Conservation (phyloP, 1,140 invertebrate genomes). For the Drosophila murphyi region DNA sequence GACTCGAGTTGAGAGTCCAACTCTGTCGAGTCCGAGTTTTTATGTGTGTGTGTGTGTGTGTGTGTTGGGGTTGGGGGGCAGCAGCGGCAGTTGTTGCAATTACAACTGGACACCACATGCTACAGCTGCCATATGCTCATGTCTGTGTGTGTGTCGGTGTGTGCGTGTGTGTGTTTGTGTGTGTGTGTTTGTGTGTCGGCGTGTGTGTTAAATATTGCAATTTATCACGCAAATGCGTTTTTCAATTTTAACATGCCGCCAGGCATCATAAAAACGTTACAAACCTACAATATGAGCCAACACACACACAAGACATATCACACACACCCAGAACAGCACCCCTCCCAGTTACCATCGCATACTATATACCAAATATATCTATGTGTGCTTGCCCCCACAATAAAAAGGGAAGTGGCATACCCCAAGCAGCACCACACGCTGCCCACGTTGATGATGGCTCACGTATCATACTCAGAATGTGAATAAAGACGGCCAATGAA, state of each 20-base stretch:
- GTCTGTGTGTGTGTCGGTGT: conserved; percentile 22
- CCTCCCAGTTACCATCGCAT: too few relatives aligned
- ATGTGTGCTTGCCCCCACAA: conserved; percentile 3
- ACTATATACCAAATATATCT: too few relatives aligned
- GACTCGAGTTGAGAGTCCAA: conserved; percentile 29
- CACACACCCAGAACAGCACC: conserved; percentile 14
- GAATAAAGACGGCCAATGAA: conserved; percentile 17
- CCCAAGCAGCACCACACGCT: conserved; percentile 31
- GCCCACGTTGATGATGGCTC: conserved; percentile 51
- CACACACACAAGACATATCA: conserved; percentile 63
- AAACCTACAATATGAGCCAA: conserved; percentile 80
- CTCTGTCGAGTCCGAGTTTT: conserved; percentile 17
- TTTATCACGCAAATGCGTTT: conserved; percentile 85
- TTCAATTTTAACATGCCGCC: conserved; percentile 84
- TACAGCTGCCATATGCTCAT: conserved; percentile 72
- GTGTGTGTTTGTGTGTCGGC: conserved; percentile 36
- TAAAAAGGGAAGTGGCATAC: conserved; percentile 43
- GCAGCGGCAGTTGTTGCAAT: conserved; percentile 74
- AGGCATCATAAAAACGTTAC: conserved; percentile 84
- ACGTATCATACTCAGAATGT: conserved; percentile 34
- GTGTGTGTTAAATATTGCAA: conserved; percentile 84
- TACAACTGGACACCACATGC: conserved; percentile 82
- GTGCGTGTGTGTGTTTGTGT: conserved; percentile 10
- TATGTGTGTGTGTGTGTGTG: too few relatives aligned
- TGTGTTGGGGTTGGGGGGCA: neutral